A percentile compares a stretch with the other conserved stretches of the same genome.
phyloP scores from a whole-genome alignment of 2,113 vertebrate species.

The Propithecus coquereli region DNA sequence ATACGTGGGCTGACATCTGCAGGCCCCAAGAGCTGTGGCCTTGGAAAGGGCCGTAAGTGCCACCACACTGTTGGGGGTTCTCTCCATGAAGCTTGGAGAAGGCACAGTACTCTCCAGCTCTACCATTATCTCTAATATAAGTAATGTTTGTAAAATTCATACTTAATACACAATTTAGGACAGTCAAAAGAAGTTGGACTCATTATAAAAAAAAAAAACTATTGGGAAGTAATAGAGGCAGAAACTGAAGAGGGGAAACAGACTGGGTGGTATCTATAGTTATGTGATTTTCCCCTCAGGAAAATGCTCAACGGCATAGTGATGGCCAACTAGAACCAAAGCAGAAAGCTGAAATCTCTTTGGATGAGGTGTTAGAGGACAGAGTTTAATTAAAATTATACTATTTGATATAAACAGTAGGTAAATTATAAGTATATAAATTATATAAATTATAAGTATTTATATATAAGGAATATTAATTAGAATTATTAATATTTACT shows the following conservation, averaged over 20 bases:
- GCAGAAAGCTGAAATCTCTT: neutral
- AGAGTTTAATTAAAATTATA: neutral
- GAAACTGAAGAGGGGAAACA: neutral
- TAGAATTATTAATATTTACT: neutral
- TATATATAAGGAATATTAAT: neutral
- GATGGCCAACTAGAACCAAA: neutral
- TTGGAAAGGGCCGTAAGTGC: conserved; percentile 98
- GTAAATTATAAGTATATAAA: neutral
- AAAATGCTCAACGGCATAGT: neutral
- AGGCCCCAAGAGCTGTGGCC: conserved; percentile 95
- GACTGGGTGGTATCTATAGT: neutral
- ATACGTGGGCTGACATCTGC: conserved; percentile 97
- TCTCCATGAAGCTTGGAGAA: conserved; percentile 92
- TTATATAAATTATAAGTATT: neutral
- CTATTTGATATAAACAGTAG: neutral
- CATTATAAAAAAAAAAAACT: neutral
- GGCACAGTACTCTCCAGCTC: conserved; percentile 97
- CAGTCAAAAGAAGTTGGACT: neutral
- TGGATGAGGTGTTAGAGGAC: neutral
- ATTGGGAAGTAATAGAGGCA: neutral
- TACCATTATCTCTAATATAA: conserved; percentile 90
- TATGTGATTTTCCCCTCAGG: neutral
- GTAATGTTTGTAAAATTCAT: conserved; percentile 82
- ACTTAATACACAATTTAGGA: conserved; percentile 86
- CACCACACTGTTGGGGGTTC: conserved; percentile 97